A percentile compares a stretch with the other conserved stretches of the same genome.
Conservation (phyloP, 2,113 vertebrate species). For the Pseudorhombus dupliciocellatus region DNA sequence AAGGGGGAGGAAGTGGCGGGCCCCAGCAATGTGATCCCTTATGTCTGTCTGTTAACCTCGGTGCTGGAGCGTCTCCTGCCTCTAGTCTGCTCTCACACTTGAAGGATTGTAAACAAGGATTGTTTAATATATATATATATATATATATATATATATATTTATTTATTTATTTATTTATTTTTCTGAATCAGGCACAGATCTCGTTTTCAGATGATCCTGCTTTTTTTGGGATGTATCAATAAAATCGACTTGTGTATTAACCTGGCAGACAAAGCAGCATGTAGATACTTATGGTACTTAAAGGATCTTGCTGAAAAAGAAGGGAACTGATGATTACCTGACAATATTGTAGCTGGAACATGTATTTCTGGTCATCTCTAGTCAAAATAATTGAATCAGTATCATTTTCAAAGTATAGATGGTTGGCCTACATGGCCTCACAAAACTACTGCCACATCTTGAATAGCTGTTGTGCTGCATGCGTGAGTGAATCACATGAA, state of each 20-base stretch:
- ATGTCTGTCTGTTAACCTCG: conserved; percentile 16
- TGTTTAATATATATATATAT: too few species aligned
- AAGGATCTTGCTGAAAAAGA: conserved; percentile 17
- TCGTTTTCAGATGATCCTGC: conserved; percentile 11
- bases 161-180: too few species aligned
- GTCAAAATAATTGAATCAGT: not conserved
- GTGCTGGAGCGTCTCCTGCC: not conserved
- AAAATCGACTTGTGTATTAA: conserved; percentile 4
- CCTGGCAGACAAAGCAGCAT: not conserved
- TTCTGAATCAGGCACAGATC: not conserved
- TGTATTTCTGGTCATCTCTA: not conserved
- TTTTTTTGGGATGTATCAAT: conserved; percentile 12
- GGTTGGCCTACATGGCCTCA: conserved; percentile 1
- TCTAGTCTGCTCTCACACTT: not conserved
- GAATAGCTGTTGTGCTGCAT: conserved; percentile 6
- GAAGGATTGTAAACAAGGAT: not conserved
- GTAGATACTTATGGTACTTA: not conserved
- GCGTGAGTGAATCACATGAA: conserved; percentile 35
- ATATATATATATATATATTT: too few species aligned
- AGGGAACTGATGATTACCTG: not conserved
- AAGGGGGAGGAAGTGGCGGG: conserved; percentile 63
- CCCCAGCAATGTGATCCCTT: conserved; percentile 32
- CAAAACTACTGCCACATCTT: conserved; percentile 20
- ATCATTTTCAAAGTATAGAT: conserved; percentile 12
- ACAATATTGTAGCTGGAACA: not conserved